Evolutionary conservation across 1,140 invertebrate species (phyloP), one percentile per base, ranked within the genome.

Genomic region (Wiebesia pumilae): DNA sequence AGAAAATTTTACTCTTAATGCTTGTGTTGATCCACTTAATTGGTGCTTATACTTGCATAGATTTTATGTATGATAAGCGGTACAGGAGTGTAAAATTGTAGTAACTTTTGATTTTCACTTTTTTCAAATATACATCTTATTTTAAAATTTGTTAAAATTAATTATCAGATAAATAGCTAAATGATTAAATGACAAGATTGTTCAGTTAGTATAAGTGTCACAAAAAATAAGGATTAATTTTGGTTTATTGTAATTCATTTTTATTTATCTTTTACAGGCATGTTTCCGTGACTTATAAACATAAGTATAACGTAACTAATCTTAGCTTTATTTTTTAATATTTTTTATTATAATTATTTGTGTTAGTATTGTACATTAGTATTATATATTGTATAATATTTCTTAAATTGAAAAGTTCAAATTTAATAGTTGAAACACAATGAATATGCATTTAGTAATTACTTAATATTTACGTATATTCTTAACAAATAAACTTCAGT

Each of bases 71-170:
- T 33, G 54, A 81, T 65, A 65, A 54, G 3, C 79, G n/a, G 16
- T 62, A 62, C 65, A 43, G 27, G 33, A 82, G 65, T 82, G 80
- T 47, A 43, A 69, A 33, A 30, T 30, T 51, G 27, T 51, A 58
- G 27, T 51, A 80, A 30, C 16, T 81, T 65, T 40, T 65, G 33
- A 65, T 38, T 35, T 81, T 40, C 9, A 67, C 10, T n/a, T 58
- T 79, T 51, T 79, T 79, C 58, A n/a, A 16, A 75, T n/a, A 27
- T 43, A 75, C 27, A 75, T 75, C 40, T 75, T 75, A 75, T n/a
- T 75, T 75, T 0, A 12, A n/a, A 75, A 27, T n/a, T 43, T 43
- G 24, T 75, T 75, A 27, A 43, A 43, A 75, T 75, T 75, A 75
- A 75, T 43, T 75, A 75, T n/a, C 10, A n/a, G 35, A 24, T 43